Conservation (phyloP, 2,113 vertebrate genomes). For the Coturnix japonica region DNA sequence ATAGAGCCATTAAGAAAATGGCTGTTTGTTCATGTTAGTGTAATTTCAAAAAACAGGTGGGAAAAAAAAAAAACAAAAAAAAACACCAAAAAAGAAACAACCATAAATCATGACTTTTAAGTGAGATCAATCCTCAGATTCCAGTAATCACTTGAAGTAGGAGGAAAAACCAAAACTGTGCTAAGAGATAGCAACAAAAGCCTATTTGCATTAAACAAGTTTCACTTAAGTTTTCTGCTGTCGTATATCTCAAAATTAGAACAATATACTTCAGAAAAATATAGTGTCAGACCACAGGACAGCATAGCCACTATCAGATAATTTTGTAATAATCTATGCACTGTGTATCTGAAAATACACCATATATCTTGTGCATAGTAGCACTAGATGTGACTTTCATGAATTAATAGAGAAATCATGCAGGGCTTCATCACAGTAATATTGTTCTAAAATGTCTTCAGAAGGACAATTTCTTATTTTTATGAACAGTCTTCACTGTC, state of each 20-base stretch:
- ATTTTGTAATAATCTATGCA: not conserved
- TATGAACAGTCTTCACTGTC: not conserved
- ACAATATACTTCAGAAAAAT: not conserved
- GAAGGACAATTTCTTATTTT: not conserved
- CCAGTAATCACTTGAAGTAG: not conserved
- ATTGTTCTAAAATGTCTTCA: not conserved
- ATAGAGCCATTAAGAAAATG: not conserved
- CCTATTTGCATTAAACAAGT: not conserved
- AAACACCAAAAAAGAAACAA: not conserved
- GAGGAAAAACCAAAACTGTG: accelerated
- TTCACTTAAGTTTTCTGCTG: not conserved
- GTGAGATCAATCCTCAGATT: not conserved
- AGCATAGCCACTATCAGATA: not conserved
- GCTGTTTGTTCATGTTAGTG: accelerated
- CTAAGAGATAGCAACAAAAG: not conserved
- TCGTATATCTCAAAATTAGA: not conserved
- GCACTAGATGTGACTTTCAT: not conserved
- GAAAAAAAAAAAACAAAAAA: not conserved
- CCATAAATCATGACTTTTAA: not conserved
- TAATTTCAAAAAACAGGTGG: not conserved
- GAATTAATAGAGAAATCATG: not conserved
- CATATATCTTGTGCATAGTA: not conserved
- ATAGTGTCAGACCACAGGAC: not conserved
- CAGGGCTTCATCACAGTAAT: not conserved
- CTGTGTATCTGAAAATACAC: not conserved